These are phyloP conservation scores for Eudasyphora cyanicolor DNA, from an alignment of 2,888 invertebrate genomes.

Conservation along the genomic window DNA sequence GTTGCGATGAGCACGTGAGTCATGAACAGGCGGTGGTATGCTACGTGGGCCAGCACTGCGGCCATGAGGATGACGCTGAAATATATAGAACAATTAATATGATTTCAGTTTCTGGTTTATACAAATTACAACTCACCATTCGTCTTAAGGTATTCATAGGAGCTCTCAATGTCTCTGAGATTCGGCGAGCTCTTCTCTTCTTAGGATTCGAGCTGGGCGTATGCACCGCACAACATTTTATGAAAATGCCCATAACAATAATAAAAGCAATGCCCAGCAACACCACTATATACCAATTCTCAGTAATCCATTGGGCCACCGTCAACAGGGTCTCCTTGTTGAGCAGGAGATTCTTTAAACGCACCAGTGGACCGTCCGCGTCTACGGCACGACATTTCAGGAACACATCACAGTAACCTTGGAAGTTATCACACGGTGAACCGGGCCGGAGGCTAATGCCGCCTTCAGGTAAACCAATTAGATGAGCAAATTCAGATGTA, in stretches of 20 bases:
- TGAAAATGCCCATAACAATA: constrained; percentile 98
- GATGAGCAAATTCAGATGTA: constrained; percentile 91
- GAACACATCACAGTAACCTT: constrained; percentile 99
- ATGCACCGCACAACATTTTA: constrained; percentile 99
- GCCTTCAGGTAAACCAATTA: constrained; percentile 87
- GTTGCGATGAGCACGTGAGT: constrained; percentile 74
- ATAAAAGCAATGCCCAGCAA: constrained; percentile 94
- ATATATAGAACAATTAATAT: neutral
- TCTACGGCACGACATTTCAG: constrained; percentile 98
- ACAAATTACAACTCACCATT: constrained; percentile 85
- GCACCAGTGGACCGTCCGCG: constrained; percentile 97
- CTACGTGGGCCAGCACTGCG: constrained; percentile 79
- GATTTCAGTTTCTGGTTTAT: neutral
- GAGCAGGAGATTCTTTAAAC: constrained; percentile 96
- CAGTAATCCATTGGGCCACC: constrained; percentile 96
- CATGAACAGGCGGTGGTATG: constrained; percentile 81
- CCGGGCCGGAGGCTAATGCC: constrained; percentile 95
- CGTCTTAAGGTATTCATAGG: constrained; percentile 95
- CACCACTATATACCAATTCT: constrained; percentile 97
- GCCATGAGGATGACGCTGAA: constrained; percentile 80
- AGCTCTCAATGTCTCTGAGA: constrained; percentile 93
- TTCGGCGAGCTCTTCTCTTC: constrained; percentile 94
- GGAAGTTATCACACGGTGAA: constrained; percentile 99
- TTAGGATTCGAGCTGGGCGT: constrained; percentile 99
- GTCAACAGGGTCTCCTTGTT: constrained; percentile 93